Conservation (phyloP, 23 tunicate genomes). For the Halocynthia aurantium region DNA sequence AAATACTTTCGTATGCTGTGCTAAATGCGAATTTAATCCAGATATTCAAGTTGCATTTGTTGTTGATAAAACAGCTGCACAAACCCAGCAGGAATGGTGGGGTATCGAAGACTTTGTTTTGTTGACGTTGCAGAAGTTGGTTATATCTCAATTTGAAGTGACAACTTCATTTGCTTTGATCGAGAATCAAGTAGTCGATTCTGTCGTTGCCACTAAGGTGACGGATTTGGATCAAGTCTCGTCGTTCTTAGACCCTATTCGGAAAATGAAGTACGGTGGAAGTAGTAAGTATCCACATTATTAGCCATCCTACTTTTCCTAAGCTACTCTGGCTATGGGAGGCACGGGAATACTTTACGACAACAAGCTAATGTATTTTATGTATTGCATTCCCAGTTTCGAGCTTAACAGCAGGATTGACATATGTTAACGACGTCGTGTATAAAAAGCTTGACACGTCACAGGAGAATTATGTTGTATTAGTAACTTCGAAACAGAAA, state of each 20-base stretch:
- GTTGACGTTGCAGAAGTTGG: no score
- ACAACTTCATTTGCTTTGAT: no score
- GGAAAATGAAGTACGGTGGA: conserved; percentile 13
- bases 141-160: no score
- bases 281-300: background rate
- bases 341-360: no score
- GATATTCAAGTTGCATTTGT: conserved; percentile 13
- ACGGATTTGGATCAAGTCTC: no score
- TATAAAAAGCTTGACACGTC: conserved; percentile 1
- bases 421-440: conserved; percentile 3
- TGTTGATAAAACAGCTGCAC: background rate
- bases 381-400: conserved; percentile 3
- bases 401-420: background rate
- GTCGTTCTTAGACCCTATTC: background rate
- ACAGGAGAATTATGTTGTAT: conserved; percentile 14
- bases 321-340: background rate
- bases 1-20: conserved; percentile 9
- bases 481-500: background rate
- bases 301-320: background rate
- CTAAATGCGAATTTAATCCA: conserved; percentile 12
- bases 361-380: no score
- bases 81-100: no score
- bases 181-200: no score
- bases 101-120: background rate
- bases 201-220: no score